phyloP scores from a whole-genome alignment of 2,888 invertebrate species.

The Drosophila imparisetae region DNA sequence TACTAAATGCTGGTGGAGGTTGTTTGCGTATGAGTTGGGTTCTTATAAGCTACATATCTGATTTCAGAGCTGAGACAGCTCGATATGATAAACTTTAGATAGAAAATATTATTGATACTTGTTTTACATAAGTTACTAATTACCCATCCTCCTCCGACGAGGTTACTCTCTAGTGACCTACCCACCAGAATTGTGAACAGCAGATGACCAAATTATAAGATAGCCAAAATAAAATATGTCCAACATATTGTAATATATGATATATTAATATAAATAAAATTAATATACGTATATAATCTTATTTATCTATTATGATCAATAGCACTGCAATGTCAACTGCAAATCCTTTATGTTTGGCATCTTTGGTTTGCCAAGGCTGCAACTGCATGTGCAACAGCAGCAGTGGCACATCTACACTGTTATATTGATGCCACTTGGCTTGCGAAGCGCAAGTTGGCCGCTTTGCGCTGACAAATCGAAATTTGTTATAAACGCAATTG shows the following conservation, averaged over 20 bases:
- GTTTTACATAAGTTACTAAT: neutral
- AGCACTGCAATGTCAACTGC: neutral
- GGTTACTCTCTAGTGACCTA: neutral
- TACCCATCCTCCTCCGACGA: neutral
- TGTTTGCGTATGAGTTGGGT: neutral
- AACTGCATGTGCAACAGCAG: neutral
- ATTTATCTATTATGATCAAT: neutral
- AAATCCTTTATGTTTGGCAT: neutral
- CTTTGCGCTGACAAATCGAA: conserved; percentile 77
- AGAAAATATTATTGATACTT: neutral
- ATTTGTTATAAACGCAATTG: conserved; percentile 79
- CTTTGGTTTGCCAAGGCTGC: neutral
- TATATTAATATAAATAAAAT: no score
- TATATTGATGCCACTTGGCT: conserved; percentile 43
- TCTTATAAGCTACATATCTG: neutral
- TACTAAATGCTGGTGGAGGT: neutral
- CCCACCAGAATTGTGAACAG: no score
- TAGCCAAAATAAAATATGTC: no score
- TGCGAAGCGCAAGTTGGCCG: conserved; percentile 36
- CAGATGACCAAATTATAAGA: no score
- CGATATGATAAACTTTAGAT: neutral
- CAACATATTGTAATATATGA: no score
- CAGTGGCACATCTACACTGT: conserved; percentile 1
- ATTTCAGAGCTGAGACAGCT: neutral
- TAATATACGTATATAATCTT: neutral